Evolutionary conservation across 2,797 vertebrate genomes (phyloP).

Genomic region (Poeciliopsis gracilis): DNA sequence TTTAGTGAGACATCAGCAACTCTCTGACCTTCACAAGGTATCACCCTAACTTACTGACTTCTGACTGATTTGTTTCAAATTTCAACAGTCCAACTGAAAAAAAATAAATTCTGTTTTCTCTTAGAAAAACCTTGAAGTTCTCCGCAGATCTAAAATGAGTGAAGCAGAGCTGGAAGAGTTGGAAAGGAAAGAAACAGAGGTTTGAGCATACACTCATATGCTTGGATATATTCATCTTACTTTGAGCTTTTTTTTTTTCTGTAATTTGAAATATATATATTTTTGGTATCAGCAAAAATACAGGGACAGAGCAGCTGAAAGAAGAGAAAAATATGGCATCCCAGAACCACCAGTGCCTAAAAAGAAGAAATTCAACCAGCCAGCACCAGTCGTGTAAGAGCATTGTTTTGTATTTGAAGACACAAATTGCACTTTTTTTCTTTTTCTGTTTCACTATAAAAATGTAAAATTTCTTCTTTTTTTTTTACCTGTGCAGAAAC

Average conservation of each 20-base stretch:
- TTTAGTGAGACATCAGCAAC: constrained; percentile 92
- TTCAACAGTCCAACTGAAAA: neutral
- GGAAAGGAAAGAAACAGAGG: constrained; percentile 96
- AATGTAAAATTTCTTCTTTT: too few relatives aligned
- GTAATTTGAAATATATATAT: neutral
- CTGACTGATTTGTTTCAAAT: neutral
- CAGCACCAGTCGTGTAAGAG: constrained; percentile 88
- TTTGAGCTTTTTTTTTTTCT: neutral
- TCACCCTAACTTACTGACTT: neutral
- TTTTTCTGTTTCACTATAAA: too few relatives aligned
- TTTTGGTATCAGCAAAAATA: constrained; percentile 89
- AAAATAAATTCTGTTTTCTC: neutral
- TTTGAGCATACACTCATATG: constrained; percentile 45
- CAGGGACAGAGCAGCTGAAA: constrained; percentile 95
- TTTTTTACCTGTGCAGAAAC: constrained; percentile 80
- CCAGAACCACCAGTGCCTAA: constrained; percentile 96
- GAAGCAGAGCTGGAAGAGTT: constrained; percentile 95
- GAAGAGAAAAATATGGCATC: constrained; percentile 97
- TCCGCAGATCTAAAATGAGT: constrained; percentile 87
- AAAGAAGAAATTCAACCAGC: constrained; percentile 93
- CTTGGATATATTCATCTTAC: neutral
- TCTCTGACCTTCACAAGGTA: constrained; percentile 98
- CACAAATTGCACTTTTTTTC: neutral
- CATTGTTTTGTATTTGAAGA: neutral
- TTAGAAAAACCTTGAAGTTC: constrained; percentile 98